phyloP scores from a whole-genome alignment of 2,888 invertebrate genomes.

The Scaptomyza reducta region DNA sequence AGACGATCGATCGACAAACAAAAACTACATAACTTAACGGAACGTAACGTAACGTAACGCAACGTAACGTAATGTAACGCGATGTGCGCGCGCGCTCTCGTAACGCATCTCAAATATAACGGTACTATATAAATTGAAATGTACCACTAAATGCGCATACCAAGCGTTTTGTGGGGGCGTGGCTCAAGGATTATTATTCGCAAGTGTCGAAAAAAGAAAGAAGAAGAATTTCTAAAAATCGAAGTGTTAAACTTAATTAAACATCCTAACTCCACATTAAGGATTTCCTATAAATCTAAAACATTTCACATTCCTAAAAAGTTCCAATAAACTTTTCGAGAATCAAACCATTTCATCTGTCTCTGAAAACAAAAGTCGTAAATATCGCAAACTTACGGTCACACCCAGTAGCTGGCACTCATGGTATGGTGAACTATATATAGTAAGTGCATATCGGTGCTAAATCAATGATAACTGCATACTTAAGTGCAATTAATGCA shows the following conservation, averaged over 20 bases:
- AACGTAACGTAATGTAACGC: constrained; percentile 25
- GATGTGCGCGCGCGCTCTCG: constrained; percentile 29
- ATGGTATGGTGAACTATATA: constrained; percentile 46
- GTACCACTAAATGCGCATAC: constrained; percentile 16
- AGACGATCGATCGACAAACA: constrained; percentile 31
- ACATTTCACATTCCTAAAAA: constrained; percentile 6
- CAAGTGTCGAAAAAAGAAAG: constrained; percentile 24
- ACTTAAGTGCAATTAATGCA: constrained; percentile 77
- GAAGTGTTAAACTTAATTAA: constrained; percentile 20
- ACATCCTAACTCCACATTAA: neutral
- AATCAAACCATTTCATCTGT: constrained; percentile 6
- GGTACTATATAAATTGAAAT: constrained; percentile 27
- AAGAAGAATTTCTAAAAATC: neutral
- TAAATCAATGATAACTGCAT: constrained; percentile 80
- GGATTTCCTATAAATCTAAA: constrained; percentile 2
- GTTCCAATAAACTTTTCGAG: neutral
- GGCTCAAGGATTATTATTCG: constrained; percentile 38
- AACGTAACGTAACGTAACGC: constrained; percentile 14
- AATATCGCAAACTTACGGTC: constrained; percentile 25
- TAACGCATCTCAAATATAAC: constrained; percentile 36
- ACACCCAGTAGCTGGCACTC: constrained; percentile 54
- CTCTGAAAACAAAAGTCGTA: constrained; percentile 19
- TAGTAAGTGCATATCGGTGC: constrained; percentile 66
- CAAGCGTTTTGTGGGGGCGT: constrained; percentile 28
- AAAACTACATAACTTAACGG: constrained; percentile 34